Percentiles rank a stretch among this genome's conserved stretches.
These are phyloP conservation scores for Agelaius phoeniceus DNA, from an alignment of 2,113 vertebrate genomes.

Conservation along the genomic window DNA sequence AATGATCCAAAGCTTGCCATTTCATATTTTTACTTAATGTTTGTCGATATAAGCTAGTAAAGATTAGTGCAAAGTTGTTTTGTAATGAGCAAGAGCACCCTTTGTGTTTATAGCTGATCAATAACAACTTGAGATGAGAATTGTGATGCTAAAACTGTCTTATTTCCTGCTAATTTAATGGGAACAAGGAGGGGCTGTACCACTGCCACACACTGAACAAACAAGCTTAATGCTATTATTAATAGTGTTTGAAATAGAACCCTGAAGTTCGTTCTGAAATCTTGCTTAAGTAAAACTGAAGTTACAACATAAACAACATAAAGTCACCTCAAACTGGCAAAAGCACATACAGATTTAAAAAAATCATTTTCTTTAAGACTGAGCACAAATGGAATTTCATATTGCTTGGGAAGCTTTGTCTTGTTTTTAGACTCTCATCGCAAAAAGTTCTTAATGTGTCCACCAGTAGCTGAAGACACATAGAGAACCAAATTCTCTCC, in stretches of 20 bases:
- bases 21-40: background rate
- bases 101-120: background rate
- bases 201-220: background rate
- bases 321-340: background rate
- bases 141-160: background rate
- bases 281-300: background rate
- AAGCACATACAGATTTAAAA: background rate
- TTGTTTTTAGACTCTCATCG: background rate
- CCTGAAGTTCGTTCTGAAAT: background rate
- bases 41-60: background rate
- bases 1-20: background rate
- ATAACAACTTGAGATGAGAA: background rate
- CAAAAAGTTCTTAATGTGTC: background rate
- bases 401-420: background rate
- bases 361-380: background rate
- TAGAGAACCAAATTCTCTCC: background rate
- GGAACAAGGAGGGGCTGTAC: background rate
- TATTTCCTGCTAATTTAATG: background rate
- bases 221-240: background rate
- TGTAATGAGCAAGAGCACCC: background rate
- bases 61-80: background rate
- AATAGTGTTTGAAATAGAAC: background rate
- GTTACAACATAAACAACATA: background rate
- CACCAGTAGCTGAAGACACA: accelerated
- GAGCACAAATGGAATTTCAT: background rate